Percentiles rank a stretch among this genome's conserved stretches.
Evolutionary conservation across 2,888 invertebrate species (phyloP).

Genomic region (Caenorhabditis virilis): DNA sequence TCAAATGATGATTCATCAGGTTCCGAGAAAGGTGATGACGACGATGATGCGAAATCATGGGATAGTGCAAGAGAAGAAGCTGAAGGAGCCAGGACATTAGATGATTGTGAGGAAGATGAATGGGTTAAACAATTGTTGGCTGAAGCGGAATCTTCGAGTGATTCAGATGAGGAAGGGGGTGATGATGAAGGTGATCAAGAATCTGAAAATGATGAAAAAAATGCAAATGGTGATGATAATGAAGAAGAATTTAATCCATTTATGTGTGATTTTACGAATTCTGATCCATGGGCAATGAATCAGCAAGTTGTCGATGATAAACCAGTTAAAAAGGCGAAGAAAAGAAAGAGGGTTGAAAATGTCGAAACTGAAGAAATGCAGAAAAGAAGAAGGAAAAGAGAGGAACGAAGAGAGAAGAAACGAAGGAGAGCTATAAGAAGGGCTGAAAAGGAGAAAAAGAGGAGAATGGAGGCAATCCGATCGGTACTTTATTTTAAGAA

Average conservation of each 20-base stretch:
- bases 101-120: conserved; percentile 49
- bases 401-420: conserved; percentile 72
- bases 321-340: conserved; percentile 75
- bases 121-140: conserved; percentile 54
- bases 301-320: conserved; percentile 64
- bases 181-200: conserved; percentile 37
- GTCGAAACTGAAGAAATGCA: conserved; percentile 64
- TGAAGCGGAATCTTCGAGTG: conserved; percentile 53
- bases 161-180: conserved; percentile 43
- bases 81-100: conserved; percentile 43
- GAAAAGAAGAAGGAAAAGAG: conserved; percentile 74
- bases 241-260: conserved; percentile 88
- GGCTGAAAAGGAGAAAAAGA: conserved; percentile 73
- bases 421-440: conserved; percentile 54
- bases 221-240: conserved; percentile 11
- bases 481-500: conserved; percentile 12
- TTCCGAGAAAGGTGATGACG: conserved; percentile 60
- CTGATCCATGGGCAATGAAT: conserved; percentile 79
- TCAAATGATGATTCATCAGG: conserved; percentile 19
- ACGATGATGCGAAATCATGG: conserved; percentile 46
- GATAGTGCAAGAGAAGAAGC: conserved; percentile 40
- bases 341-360: conserved; percentile 34
- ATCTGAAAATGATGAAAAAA: conserved; percentile 21
- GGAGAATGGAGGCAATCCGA: conserved; percentile 62
- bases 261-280: conserved; percentile 75